phyloP scores from a whole-genome alignment of 2,797 vertebrate species.

The Squalus acanthias region DNA sequence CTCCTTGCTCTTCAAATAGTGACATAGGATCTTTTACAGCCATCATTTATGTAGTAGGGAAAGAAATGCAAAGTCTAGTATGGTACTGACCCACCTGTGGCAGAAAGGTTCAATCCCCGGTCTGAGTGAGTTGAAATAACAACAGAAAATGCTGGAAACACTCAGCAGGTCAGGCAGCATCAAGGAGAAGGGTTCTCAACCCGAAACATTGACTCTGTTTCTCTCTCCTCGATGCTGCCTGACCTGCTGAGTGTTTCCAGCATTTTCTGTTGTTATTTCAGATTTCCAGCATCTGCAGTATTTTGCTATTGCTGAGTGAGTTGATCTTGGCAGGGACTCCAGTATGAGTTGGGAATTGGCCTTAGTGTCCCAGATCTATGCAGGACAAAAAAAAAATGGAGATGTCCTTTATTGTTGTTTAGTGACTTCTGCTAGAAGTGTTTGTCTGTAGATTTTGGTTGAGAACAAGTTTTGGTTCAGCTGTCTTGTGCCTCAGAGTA shows the following conservation, averaged over 20 bases:
- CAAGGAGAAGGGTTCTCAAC: too few species aligned
- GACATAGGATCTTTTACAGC: not conserved
- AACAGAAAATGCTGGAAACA: too few species aligned
- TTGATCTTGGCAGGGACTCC: not conserved
- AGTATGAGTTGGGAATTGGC: not conserved
- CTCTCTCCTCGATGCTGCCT: too few species aligned
- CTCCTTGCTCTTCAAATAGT: too few species aligned
- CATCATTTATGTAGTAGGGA: not conserved
- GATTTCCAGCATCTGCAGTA: too few species aligned
- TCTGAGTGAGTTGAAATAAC: not conserved
- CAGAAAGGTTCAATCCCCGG: not conserved
- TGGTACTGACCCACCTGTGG: not conserved
- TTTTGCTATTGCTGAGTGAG: not conserved
- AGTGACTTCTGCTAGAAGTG: not conserved
- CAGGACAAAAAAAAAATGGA: not conserved
- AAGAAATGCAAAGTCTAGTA: not conserved
- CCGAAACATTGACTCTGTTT: too few species aligned
- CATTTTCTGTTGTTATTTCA: too few species aligned
- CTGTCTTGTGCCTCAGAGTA: not conserved
- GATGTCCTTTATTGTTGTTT: not conserved
- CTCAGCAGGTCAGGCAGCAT: too few species aligned
- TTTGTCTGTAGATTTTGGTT: not conserved
- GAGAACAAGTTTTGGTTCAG: not conserved
- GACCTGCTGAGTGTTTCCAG: too few species aligned
- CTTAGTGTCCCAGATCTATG: too few species aligned